A percentile compares a stretch with the other conserved stretches of the same genome.
Conservation (phyloP, 2,113 vertebrate species). For the Charina bottae region DNA sequence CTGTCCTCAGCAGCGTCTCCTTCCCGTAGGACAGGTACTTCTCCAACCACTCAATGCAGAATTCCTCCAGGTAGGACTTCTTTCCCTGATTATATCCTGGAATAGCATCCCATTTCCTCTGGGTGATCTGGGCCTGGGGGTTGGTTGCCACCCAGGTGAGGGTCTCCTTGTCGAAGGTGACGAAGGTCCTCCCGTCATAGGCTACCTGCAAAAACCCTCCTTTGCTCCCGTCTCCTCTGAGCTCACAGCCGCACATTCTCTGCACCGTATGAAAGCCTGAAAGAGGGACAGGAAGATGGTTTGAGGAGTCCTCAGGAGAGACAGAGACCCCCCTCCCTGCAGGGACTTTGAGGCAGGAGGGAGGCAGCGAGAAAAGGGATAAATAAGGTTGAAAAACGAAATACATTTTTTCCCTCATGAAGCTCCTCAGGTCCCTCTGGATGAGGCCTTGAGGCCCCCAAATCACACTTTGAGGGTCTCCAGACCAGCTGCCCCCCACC, state of each 20-base stretch:
- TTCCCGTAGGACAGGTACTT: neutral
- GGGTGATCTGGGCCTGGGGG: neutral
- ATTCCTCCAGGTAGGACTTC: rapidly evolving
- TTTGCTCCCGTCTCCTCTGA: rapidly evolving
- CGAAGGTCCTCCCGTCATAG: neutral
- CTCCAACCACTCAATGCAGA: neutral
- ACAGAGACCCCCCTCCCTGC: neutral
- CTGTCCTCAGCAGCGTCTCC: neutral
- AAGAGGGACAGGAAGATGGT: neutral
- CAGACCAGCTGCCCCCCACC: no score
- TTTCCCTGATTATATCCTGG: rapidly evolving
- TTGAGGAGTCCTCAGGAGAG: neutral
- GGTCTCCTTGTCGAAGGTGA: neutral
- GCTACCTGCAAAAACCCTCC: rapidly evolving
- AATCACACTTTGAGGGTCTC: no score
- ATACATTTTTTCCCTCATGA: no score
- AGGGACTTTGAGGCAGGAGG: no score
- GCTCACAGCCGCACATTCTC: rapidly evolving
- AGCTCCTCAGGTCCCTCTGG: no score
- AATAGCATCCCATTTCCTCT: neutral
- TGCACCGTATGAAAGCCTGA: neutral
- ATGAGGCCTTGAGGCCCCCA: no score
- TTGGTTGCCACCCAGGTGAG: neutral
- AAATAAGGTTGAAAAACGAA: no score
- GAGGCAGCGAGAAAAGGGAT: no score